phyloP scores from a whole-genome alignment of 1,140 invertebrate genomes.

The Euwallacea fornicatus region DNA sequence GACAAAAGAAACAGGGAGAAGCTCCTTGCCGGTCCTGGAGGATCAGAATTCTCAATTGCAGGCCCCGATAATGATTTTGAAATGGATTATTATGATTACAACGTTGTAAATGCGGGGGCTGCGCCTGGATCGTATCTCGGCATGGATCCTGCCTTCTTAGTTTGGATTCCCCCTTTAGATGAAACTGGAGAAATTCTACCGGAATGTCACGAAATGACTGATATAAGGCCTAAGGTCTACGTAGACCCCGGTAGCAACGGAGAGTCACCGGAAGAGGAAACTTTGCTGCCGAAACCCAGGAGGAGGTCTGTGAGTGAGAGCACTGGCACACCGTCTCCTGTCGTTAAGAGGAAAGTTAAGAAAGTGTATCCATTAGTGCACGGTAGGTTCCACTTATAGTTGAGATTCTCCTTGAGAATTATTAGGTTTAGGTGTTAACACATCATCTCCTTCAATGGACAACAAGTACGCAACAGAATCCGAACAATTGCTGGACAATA shows the following conservation, averaged over 20 bases:
- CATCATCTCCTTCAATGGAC: constrained; percentile 22
- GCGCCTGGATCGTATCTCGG: constrained; percentile 73
- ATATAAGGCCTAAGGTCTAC: constrained; percentile 44
- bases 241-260: constrained; percentile 50
- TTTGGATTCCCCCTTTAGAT: constrained; percentile 82
- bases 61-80: constrained; percentile 75
- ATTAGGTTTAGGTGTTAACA: neutral
- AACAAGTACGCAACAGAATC: constrained; percentile 35
- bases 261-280: constrained; percentile 51
- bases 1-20: constrained; percentile 72
- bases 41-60: constrained; percentile 77
- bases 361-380: constrained; percentile 35
- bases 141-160: constrained; percentile 83
- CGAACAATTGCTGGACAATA: constrained; percentile 32
- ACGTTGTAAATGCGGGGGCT: constrained; percentile 76
- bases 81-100: constrained; percentile 87
- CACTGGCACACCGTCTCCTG: constrained; percentile 31
- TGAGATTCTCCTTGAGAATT: neutral
- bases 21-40: constrained; percentile 62
- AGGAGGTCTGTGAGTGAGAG: constrained; percentile 25
- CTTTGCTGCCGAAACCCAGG: constrained; percentile 42
- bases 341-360: constrained; percentile 35
- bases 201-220: constrained; percentile 40
- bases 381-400: constrained; percentile 13
- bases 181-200: constrained; percentile 55